These are phyloP conservation scores for Acrobasis consociella DNA, from an alignment of 2,888 invertebrate species.

Conservation along the genomic window DNA sequence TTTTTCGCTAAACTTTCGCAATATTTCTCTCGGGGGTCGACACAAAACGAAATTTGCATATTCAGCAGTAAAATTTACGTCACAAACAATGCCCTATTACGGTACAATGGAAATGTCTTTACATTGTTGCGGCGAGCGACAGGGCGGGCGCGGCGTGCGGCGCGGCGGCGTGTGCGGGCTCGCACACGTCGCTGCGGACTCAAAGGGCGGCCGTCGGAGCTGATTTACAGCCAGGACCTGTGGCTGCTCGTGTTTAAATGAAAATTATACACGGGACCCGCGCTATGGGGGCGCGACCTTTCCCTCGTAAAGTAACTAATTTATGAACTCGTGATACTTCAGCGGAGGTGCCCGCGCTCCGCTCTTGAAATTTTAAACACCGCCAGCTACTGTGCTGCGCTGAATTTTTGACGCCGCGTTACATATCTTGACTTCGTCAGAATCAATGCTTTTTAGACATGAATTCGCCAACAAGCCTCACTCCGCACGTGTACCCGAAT, in stretches of 20 bases:
- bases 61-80: slow-evolving; percentile 78
- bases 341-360: slow-evolving; percentile 61
- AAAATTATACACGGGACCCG: slow-evolving; percentile 73
- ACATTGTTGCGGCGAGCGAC: slow-evolving; percentile 64
- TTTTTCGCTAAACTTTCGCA: slow-evolving; percentile 75
- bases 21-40: slow-evolving; percentile 73
- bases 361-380: slow-evolving; percentile 76
- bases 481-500: slow-evolving; percentile 1
- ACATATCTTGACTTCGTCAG: slow-evolving; percentile 55
- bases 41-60: slow-evolving; percentile 76
- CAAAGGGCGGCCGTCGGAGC: slow-evolving; percentile 63
- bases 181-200: slow-evolving; percentile 44
- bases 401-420: slow-evolving; percentile 63
- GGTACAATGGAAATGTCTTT: slow-evolving; percentile 78
- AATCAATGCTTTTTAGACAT: slow-evolving; percentile 45
- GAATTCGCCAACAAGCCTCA: slow-evolving; percentile 28
- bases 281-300: slow-evolving; percentile 66
- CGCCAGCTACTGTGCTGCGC: slow-evolving; percentile 53
- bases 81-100: slow-evolving; percentile 79
- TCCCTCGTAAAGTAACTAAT: slow-evolving; percentile 76
- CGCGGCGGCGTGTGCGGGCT: slow-evolving; percentile 37
- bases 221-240: slow-evolving; percentile 76
- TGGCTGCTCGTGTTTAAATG: slow-evolving; percentile 74
- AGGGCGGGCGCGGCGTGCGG: slow-evolving; percentile 36
- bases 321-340: slow-evolving; percentile 73